Evolutionary conservation across 2,113 vertebrate genomes (phyloP), one percentile per base, ranked within the genome.

Genomic region (Atherinomorus stipes): DNA sequence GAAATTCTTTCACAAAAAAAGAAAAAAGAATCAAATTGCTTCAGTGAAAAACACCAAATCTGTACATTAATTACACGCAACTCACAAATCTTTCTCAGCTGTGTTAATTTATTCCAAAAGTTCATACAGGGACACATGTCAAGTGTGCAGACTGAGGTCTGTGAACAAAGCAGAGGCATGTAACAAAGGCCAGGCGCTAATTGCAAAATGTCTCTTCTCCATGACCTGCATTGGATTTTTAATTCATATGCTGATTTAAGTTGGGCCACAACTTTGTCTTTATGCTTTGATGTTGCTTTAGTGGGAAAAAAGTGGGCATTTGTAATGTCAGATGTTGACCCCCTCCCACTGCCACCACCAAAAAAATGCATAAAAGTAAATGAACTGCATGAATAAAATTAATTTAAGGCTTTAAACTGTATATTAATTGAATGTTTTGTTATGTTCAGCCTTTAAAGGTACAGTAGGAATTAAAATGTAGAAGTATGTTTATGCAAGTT

Each of bases 51-150:
- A 57, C 60, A 19, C 63, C 49, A 84, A 67, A 59, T 65, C 60
- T 21, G 42, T 47, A 49, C 23, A 47, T 7, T 38, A 67, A 73
- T 64, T 53, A 44, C 45, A 28, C 56, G 62, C 57, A n/a, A 9
- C 31, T 26, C 53, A 61, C 80, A 73, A 70, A 76, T 70, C 50
- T 66, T 76, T 67, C 47, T 70, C n/a, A 65, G 49, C 34, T 21
- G 74, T 26, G 54, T 66, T 79, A 74, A 84, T 87, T 77, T 81
- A 86, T 89, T 86, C 81, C 0, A 57, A 67, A 81, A 83, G 85
- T 88, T 90, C 81, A 88, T 59, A 74, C 71, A 49, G 34, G 81
- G 78, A 85, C 83, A 85, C 73, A 72, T 74, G 78, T 78, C 78
- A 54, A 78, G 74, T 73, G 78, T 69, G 61, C 34, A 60, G 75